phyloP scores from a whole-genome alignment of 2,113 vertebrate genomes.

The Ictidomys tridecemlineatus region DNA sequence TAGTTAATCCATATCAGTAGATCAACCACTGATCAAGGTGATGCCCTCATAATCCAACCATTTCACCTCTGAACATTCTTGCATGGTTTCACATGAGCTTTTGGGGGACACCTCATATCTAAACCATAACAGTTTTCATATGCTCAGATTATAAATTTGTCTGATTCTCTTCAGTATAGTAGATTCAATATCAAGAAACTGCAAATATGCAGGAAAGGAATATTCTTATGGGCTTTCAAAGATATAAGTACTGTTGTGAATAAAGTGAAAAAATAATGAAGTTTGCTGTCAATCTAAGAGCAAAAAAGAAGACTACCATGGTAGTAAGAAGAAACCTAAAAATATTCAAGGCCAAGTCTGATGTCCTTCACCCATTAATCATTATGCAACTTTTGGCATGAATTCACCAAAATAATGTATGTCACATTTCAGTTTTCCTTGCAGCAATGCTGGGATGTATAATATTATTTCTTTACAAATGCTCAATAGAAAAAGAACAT shows the following conservation, averaged over 20 bases:
- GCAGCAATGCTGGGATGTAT: background rate
- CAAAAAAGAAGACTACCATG: background rate
- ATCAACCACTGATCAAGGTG: no score
- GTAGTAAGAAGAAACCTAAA: background rate
- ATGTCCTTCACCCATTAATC: background rate
- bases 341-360: background rate
- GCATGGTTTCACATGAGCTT: no score
- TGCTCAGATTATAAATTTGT: background rate
- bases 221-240: background rate
- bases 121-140: background rate
- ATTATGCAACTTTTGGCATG: background rate
- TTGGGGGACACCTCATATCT: no score
- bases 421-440: slow-evolving; percentile 10
- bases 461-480: background rate
- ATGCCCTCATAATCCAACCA: no score
- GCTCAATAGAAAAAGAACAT: slow-evolving; percentile 21
- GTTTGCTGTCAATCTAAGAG: background rate
- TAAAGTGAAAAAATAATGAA: slow-evolving; percentile 7
- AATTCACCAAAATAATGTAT: slow-evolving; percentile 3
- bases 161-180: background rate
- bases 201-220: background rate
- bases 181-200: background rate
- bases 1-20: no score
- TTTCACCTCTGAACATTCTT: no score
- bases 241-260: background rate